Evolutionary conservation across 2,888 invertebrate species (phyloP).

Genomic region (Cephus runcator): DNA sequence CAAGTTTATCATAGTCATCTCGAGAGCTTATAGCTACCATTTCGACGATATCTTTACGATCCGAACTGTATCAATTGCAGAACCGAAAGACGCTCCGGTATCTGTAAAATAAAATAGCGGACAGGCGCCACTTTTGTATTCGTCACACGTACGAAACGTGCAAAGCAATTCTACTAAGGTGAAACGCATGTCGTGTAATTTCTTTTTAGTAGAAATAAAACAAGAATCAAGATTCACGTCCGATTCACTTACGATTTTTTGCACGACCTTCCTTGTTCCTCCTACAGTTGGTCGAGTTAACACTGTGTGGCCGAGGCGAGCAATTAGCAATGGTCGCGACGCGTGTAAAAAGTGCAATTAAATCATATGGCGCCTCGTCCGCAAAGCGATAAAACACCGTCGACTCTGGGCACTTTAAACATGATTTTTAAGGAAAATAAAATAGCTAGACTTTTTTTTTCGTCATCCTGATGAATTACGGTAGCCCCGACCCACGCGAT

Average conservation of each 20-base stretch:
- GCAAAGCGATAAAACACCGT: not conserved
- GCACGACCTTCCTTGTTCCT: not conserved
- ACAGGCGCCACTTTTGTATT: not conserved
- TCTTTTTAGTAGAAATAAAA: not conserved
- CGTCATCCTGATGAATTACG: slow-evolving; percentile 15
- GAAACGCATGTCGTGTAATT: not conserved
- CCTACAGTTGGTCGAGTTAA: not conserved
- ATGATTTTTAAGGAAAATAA: slow-evolving; percentile 17
- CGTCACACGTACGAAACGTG: not conserved
- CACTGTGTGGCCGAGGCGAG: not conserved
- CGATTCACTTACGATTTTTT: not conserved
- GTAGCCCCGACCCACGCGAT: not conserved
- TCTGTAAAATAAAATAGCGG: not conserved
- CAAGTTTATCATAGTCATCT: not conserved
- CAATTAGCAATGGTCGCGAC: not conserved
- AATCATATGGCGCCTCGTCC: not conserved
- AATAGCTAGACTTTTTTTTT: slow-evolving; percentile 12
- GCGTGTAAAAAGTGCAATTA: slow-evolving; percentile 5
- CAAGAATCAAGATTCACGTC: not conserved
- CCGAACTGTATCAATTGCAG: not conserved
- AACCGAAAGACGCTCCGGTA: not conserved
- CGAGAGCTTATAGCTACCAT: not conserved
- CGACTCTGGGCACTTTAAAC: slow-evolving; percentile 18
- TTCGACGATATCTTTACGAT: not conserved
- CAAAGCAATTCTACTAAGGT: not conserved